phyloP scores from a whole-genome alignment of 2,797 vertebrate species.

The Takifugu rubripes region DNA sequence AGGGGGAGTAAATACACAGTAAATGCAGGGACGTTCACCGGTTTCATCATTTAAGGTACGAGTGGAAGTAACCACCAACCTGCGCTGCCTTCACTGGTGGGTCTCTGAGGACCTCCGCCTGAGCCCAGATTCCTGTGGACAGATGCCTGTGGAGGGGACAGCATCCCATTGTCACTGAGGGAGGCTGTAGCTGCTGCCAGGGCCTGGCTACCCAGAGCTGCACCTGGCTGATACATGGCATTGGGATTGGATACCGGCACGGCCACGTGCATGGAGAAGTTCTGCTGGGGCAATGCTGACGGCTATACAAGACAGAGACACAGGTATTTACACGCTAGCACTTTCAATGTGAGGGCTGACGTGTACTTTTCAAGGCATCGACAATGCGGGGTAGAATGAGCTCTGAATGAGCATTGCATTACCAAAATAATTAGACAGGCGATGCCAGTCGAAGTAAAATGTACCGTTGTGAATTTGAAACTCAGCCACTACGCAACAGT shows the following conservation, averaged over 20 bases:
- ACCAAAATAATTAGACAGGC: slow-evolving; percentile 13
- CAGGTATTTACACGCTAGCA: slow-evolving; percentile 55
- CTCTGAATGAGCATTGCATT: slow-evolving; percentile 22
- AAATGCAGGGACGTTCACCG: too few species aligned
- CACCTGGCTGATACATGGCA: slow-evolving; percentile 92
- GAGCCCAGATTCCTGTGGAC: slow-evolving; percentile 90
- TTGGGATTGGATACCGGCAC: slow-evolving; percentile 94
- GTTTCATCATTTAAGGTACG: background rate
- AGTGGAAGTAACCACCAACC: slow-evolving; percentile 70
- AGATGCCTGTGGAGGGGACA: slow-evolving; percentile 87
- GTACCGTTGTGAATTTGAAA: slow-evolving; percentile 3
- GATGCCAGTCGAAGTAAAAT: background rate
- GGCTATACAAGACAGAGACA: slow-evolving; percentile 77
- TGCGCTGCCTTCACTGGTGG: slow-evolving; percentile 87
- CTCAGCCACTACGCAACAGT: slow-evolving; percentile 13
- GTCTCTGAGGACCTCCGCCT: slow-evolving; percentile 87
- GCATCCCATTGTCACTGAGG: slow-evolving; percentile 90
- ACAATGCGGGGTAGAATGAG: slow-evolving; percentile 31
- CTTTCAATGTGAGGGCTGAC: slow-evolving; percentile 31
- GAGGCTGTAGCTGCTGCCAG: slow-evolving; percentile 85
- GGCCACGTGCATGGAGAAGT: slow-evolving; percentile 98
- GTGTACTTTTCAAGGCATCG: slow-evolving; percentile 44
- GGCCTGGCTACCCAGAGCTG: slow-evolving; percentile 85
- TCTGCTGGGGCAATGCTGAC: slow-evolving; percentile 90
- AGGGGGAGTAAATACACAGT: too few species aligned